Evolutionary conservation across 2,797 vertebrate species (phyloP).

Genomic region (Psittacula derbiana): DNA sequence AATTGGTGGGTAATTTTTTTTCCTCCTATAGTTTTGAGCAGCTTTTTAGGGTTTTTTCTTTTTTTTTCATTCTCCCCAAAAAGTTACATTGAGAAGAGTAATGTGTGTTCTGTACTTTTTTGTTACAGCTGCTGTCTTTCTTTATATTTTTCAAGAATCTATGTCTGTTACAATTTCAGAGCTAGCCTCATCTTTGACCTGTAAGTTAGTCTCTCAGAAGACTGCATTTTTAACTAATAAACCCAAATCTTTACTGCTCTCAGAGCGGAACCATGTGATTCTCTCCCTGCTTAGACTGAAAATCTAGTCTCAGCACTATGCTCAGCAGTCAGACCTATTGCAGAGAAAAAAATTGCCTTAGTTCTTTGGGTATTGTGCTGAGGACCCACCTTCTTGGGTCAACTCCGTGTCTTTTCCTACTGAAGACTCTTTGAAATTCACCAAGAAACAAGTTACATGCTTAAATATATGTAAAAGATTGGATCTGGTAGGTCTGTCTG

Average conservation of each 20-base stretch:
- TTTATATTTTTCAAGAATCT: neutral
- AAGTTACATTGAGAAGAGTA: neutral
- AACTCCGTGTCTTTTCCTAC: neutral
- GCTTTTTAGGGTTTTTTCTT: neutral
- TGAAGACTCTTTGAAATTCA: neutral
- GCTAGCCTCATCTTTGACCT: neutral
- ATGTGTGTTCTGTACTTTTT: neutral
- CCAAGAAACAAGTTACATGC: neutral
- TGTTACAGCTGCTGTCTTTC: neutral
- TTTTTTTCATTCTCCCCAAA: neutral
- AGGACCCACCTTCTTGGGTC: neutral
- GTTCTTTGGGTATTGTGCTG: neutral
- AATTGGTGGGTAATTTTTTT: neutral
- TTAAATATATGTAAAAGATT: neutral
- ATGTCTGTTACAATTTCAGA: neutral
- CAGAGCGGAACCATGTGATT: neutral
- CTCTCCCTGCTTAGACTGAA: neutral
- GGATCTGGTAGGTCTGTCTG: neutral
- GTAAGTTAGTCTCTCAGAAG: neutral
- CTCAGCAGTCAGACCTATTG: neutral
- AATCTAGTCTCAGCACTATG: neutral
- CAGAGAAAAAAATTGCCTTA: neutral
- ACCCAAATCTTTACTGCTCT: neutral
- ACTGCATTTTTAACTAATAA: neutral
- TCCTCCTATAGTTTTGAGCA: neutral